A percentile compares a stretch with the other conserved stretches of the same genome.
These are phyloP conservation scores for Melanaphis sacchari DNA, from an alignment of 1,140 invertebrate genomes.

Conservation along the genomic window DNA sequence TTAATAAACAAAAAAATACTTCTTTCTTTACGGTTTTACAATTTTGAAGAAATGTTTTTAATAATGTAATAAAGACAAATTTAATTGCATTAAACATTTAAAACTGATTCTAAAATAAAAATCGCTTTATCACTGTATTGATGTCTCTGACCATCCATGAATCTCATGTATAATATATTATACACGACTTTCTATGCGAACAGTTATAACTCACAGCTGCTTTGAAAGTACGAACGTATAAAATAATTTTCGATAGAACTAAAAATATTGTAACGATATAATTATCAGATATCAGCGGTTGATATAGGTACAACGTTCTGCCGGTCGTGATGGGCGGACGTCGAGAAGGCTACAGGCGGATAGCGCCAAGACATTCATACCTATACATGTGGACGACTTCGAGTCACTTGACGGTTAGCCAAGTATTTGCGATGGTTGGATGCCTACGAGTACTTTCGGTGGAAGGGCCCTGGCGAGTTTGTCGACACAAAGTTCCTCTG, in stretches of 20 bases:
- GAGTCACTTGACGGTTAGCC: constrained; percentile 81
- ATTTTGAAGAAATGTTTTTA: background rate
- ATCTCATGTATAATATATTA: no score
- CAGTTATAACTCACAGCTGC: no score
- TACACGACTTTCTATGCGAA: no score
- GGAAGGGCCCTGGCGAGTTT: constrained; percentile 90
- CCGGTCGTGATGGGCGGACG: constrained; percentile 96
- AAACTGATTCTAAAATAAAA: no score
- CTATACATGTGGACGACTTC: constrained; percentile 96
- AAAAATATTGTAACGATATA: background rate
- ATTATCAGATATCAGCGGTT: background rate
- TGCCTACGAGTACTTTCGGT: constrained; percentile 87
- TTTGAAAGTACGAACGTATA: background rate
- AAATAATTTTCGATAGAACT: background rate
- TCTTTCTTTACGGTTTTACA: background rate
- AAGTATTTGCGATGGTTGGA: constrained; percentile 85
- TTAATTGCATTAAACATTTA: no score
- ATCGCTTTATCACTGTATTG: no score
- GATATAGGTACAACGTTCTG: constrained; percentile 84
- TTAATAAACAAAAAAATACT: no score
- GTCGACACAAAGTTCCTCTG: constrained; percentile 97
- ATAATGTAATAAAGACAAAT: background rate
- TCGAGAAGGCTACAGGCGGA: constrained; percentile 85
- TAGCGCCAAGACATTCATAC: constrained; percentile 85
- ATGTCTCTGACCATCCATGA: no score